phyloP scores from a whole-genome alignment of 2,797 vertebrate species.

The Arnoldichthys spilopterus region DNA sequence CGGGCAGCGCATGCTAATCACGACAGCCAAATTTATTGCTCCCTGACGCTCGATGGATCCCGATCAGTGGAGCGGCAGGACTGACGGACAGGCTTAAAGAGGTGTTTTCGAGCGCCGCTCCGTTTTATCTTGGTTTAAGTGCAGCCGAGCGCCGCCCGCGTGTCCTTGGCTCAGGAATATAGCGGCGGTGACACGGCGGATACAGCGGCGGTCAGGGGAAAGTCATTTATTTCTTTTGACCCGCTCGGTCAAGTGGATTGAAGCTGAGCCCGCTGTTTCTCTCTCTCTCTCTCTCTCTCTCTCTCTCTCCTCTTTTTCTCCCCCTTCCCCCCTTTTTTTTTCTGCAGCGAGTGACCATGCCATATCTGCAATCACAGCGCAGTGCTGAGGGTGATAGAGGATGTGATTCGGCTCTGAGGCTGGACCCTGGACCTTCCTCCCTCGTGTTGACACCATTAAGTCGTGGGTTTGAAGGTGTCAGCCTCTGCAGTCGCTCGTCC shows the following conservation, averaged over 20 bases:
- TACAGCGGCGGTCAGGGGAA: slow-evolving; percentile 79
- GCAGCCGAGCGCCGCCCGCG: slow-evolving; percentile 62
- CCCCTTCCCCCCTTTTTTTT: slow-evolving; percentile 34
- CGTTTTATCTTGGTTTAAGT: slow-evolving; percentile 65
- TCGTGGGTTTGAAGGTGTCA: slow-evolving; percentile 62
- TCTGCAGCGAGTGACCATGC: slow-evolving; percentile 68
- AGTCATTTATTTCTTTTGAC: slow-evolving; percentile 87
- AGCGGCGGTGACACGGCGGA: slow-evolving; percentile 75
- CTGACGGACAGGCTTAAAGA: slow-evolving; percentile 41
- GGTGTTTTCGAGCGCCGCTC: slow-evolving; percentile 54
- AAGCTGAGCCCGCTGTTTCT: slow-evolving; percentile 82
- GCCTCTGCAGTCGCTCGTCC: slow-evolving; percentile 25
- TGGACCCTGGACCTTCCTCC: slow-evolving; percentile 73
- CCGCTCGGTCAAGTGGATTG: slow-evolving; percentile 84
- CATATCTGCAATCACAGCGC: slow-evolving; percentile 80
- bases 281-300: slow-evolving; percentile 54
- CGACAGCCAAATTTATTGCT: slow-evolving; percentile 27
- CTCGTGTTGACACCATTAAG: slow-evolving; percentile 76
- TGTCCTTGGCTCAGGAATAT: slow-evolving; percentile 74
- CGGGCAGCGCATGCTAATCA: slow-evolving; percentile 22
- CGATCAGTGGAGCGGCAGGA: slow-evolving; percentile 57
- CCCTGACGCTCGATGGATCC: slow-evolving; percentile 39
- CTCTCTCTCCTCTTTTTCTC: slow-evolving; percentile 61
- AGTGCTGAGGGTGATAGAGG: slow-evolving; percentile 80
- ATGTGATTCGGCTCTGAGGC: slow-evolving; percentile 74